Base-by-base conservation (phyloP, 2,797 vertebrate genomes). In the Hemibagrus guttatus region DNA sequence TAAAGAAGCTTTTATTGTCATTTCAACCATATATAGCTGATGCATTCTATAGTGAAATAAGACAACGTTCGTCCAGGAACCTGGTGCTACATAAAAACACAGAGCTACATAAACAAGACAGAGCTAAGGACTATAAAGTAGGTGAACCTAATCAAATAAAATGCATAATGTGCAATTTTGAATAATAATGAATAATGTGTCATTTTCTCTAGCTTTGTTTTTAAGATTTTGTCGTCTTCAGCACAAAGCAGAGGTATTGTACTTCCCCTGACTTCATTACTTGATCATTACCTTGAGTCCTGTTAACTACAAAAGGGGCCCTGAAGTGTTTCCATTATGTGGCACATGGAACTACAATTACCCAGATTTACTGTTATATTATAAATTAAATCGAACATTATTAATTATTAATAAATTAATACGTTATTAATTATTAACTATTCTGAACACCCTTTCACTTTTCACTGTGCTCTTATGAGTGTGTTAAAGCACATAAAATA, bases 181-280 rank as follows among this genome's bases (percentile, higher is more conserved):
- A n/a, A n/a, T n/a, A n/a, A n/a, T n/a, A n/a, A n/a, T n/a, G n/a
- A n/a, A n/a, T n/a, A n/a, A n/a, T n/a, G n/a, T n/a, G n/a, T n/a
- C n/a, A n/a, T n/a, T n/a, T 87, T 87, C 80, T 69, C 52, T 39
- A 83, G 79, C 80, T 84, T 83, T 83, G 64, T 82, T 85, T 63
- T 61, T 56, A 42, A 49, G 35, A 39, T 87, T 79, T 59, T 42
- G 11, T 35, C 3, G 21, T 14, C 46, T 54, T 16, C 0, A 19
- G 63, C 42, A 75, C 16, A 84, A 78, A 78, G 56, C 26, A 6
- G 7, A 58, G 6, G 68, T 16, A 64, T 54, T 61, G 13, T 81
- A 63, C 23, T 64, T 46, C 14, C 23, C 19, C 39, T n/a, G 35
- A 81, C 58, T 59, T 80, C 0, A 81, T 63, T 81, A n/a, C 59